phyloP scores from a whole-genome alignment of 2,113 vertebrate species.

The Pelobates fuscus region DNA sequence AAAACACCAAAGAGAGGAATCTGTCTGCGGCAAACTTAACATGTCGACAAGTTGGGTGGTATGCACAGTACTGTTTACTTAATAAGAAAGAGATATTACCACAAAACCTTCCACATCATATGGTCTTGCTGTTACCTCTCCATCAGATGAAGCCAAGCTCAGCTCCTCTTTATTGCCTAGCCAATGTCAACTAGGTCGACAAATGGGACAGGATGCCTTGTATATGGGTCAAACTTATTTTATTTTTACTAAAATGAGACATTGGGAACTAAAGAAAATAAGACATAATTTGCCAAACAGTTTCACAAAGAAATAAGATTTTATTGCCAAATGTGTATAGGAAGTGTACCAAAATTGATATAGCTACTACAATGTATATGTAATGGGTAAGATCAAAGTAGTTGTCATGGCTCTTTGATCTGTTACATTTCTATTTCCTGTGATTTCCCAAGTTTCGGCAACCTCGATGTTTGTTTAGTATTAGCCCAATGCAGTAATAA shows the following conservation, averaged over 20 bases:
- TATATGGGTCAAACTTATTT: not conserved
- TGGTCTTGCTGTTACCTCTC: slow-evolving; percentile 20
- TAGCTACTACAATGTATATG: too few relatives aligned
- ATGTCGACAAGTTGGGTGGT: slow-evolving; percentile 47
- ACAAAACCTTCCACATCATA: slow-evolving; percentile 28
- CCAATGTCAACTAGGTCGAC: slow-evolving; percentile 24
- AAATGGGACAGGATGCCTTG: slow-evolving; percentile 12
- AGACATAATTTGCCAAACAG: not conserved
- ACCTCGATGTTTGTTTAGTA: too few relatives aligned
- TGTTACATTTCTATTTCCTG: too few relatives aligned
- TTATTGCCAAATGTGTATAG: not conserved
- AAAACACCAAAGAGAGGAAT: slow-evolving; percentile 46
- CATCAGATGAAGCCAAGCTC: slow-evolving; percentile 18
- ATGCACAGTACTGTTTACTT: slow-evolving; percentile 40
- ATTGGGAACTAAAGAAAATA: too few relatives aligned
- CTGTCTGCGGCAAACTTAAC: slow-evolving; percentile 42
- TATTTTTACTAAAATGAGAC: not conserved
- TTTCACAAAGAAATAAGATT: not conserved
- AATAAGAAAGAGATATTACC: slow-evolving; percentile 38
- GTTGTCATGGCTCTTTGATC: too few relatives aligned
- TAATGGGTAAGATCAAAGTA: too few relatives aligned
- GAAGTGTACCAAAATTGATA: too few relatives aligned
- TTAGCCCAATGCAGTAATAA: too few relatives aligned
- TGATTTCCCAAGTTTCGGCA: too few relatives aligned
- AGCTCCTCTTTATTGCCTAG: slow-evolving; percentile 9